Conservation (phyloP, 1,140 invertebrate species). For the Brachionus koreanus region DNA sequence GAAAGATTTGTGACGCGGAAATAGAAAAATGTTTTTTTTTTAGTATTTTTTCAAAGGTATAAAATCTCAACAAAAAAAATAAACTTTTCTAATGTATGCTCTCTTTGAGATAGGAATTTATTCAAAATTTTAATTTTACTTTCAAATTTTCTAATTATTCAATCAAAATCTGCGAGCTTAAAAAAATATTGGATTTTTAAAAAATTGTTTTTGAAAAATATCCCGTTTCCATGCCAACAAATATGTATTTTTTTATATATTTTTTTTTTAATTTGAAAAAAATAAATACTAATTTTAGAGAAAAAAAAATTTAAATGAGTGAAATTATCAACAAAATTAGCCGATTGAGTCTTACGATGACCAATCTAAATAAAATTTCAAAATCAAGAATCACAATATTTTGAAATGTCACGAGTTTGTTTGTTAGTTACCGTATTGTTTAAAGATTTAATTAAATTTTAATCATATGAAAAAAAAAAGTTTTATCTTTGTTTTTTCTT, state of each 20-base stretch:
- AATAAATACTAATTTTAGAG: neutral
- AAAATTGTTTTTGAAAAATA: neutral
- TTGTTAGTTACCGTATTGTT: slow-evolving; percentile 8
- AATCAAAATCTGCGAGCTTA: slow-evolving; percentile 4
- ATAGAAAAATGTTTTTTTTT: neutral
- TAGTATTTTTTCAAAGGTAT: neutral
- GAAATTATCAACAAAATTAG: neutral
- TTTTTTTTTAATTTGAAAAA: neutral
- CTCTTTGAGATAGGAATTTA: slow-evolving; percentile 4
- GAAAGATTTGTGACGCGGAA: neutral
- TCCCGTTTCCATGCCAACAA: slow-evolving; percentile 3
- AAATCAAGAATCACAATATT: neutral
- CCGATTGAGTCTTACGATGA: neutral
- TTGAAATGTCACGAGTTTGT: neutral
- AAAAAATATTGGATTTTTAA: neutral
- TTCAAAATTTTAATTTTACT: neutral
- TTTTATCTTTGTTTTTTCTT: neutral
- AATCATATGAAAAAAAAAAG: neutral
- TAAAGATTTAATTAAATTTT: neutral
- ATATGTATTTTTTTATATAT: neutral
- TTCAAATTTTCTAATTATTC: slow-evolving; percentile 4
- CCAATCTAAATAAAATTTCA: too few species aligned
- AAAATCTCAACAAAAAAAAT: neutral
- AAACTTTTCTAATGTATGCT: neutral
- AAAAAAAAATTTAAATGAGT: neutral